Evolutionary conservation across 2,888 invertebrate species (phyloP).

Genomic region (Aleiodes leptofemur): DNA sequence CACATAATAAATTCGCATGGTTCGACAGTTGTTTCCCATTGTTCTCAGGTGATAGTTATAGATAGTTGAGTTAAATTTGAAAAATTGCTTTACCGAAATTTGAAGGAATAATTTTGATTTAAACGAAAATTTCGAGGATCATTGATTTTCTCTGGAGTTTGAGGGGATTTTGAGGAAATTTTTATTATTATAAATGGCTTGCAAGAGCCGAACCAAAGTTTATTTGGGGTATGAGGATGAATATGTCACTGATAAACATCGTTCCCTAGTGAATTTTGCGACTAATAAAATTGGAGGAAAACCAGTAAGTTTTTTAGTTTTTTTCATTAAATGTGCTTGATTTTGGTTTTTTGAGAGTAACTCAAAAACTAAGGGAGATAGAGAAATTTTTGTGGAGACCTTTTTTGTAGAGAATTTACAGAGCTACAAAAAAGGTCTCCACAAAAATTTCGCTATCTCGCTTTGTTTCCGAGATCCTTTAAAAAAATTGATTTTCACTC

Average conservation of each 20-base stretch:
- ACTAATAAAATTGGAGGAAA: slow-evolving; percentile 89
- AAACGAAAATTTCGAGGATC: background rate
- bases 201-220: slow-evolving; percentile 79
- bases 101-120: background rate
- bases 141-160: no score
- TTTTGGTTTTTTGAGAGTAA: slow-evolving; percentile 10
- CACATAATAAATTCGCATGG: slow-evolving; percentile 42
- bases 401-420: no score
- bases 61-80: background rate
- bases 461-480: no score
- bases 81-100: no score
- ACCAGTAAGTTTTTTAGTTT: slow-evolving; percentile 68
- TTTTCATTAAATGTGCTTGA: slow-evolving; percentile 21
- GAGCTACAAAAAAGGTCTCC: no score
- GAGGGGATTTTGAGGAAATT: background rate
- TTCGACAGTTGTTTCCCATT: slow-evolving; percentile 5
- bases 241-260: slow-evolving; percentile 83
- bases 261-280: slow-evolving; percentile 81
- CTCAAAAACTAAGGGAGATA: no score
- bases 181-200: slow-evolving; percentile 65
- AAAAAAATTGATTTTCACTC: no score
- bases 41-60: slow-evolving; percentile 12
- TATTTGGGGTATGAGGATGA: slow-evolving; percentile 90
- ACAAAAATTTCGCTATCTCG: no score
- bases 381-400: no score